Evolutionary conservation across 2,888 invertebrate genomes (phyloP), one percentile per base, ranked within the genome.

Genomic region (Torymus aiolomorphi): DNA sequence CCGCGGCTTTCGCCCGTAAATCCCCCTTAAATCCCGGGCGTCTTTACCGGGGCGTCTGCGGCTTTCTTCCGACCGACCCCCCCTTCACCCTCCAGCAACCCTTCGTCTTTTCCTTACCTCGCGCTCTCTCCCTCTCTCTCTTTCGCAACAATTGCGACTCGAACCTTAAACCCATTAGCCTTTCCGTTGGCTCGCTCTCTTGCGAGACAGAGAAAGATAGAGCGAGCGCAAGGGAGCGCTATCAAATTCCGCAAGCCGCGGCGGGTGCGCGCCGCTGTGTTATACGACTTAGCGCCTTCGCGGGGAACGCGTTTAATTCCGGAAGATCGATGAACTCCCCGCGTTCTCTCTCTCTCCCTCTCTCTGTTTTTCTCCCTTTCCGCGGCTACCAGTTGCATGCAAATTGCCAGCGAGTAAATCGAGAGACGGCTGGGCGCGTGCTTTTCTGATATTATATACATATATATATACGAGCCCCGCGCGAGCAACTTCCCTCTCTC

Each of bases 1-100:
- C 56, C 72, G 69, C 65, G 16, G 59, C 78, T 74, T 63, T 52
- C 76, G 51, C 66, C 62, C 80, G 85, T 84, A 86, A 86, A 86
- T 86, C 84, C 85, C 83, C 81, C 84, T 85, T 85, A 84, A 82
- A 84, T 83, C 82, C 82, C 70, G 42, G 81, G 78, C 82, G 83
- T 83, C 83, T 83, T 84, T 82, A 59, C 83, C 83, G 78, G 76
- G 80, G 62, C 70, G 82, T 75, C 78, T 83, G 78, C 73, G 69
- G 76, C 63, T 70, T 67, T 81, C 82, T 73, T 82, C 77, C 69
- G 59, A 1, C 20, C 20, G 1, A 20, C 20, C 2, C 20, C 20
- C 20, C 20, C 20, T 20, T 2, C 20, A 20, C 20, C 20, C 20
- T 20, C 77, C 66, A 51, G 66, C 42, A 52, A 72, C 73, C 75